These are phyloP conservation scores for Neuroterus valhalla DNA, from an alignment of 1,140 invertebrate species.

Conservation along the genomic window DNA sequence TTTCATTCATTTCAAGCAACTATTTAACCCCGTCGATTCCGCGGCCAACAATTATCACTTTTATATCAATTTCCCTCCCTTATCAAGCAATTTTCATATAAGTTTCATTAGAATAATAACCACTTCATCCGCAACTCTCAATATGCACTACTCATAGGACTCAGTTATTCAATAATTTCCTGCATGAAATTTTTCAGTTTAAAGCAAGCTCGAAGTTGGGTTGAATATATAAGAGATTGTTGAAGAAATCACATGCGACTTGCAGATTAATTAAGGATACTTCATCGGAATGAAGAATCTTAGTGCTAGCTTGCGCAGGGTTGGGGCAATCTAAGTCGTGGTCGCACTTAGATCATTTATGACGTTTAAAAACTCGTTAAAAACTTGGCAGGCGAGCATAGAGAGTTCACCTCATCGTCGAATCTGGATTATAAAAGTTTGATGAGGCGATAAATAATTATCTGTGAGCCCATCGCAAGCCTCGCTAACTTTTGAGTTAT, in stretches of 20 bases:
- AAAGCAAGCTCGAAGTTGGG: neutral
- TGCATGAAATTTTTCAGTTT: neutral
- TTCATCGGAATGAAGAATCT: slow-evolving; percentile 10
- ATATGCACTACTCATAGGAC: too few species aligned
- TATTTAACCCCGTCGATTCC: slow-evolving; percentile 5
- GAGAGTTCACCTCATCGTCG: slow-evolving; percentile 39
- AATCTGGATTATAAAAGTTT: slow-evolving; percentile 70
- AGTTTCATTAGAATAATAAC: neutral
- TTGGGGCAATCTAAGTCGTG: neutral
- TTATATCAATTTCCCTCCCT: slow-evolving; percentile 9
- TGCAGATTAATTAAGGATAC: slow-evolving; percentile 9
- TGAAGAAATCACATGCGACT: neutral
- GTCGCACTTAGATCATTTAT: slow-evolving; percentile 63
- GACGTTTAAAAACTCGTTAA: slow-evolving; percentile 71
- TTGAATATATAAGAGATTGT: neutral
- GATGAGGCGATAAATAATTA: slow-evolving; percentile 72
- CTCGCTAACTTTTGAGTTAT: slow-evolving; percentile 47
- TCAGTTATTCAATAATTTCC: too few species aligned
- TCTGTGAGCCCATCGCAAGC: slow-evolving; percentile 57
- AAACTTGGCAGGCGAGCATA: slow-evolving; percentile 61
- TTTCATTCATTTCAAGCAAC: too few species aligned
- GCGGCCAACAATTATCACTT: slow-evolving; percentile 19
- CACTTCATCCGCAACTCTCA: neutral
- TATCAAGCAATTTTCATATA: neutral
- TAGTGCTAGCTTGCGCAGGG: neutral